Percentiles rank a stretch among this genome's conserved stretches.
Conservation (phyloP, 2,113 vertebrate species). For the Anhinga rufa region DNA sequence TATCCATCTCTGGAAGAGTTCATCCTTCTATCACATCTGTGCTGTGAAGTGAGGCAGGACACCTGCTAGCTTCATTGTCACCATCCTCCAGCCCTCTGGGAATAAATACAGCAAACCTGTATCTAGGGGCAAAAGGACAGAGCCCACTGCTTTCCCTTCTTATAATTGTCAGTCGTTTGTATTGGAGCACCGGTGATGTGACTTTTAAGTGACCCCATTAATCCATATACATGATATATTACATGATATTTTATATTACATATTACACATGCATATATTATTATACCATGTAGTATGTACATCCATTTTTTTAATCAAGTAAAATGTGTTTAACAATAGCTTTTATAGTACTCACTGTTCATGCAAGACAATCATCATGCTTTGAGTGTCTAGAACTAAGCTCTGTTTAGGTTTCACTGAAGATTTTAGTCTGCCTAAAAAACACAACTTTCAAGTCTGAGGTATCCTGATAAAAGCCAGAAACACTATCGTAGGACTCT, state of each 20-base stretch:
- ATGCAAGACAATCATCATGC: background rate
- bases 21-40: background rate
- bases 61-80: background rate
- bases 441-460: background rate
- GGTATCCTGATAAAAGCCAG: background rate
- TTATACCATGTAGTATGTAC: background rate
- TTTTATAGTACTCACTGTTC: background rate
- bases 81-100: background rate
- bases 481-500: background rate
- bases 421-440: background rate
- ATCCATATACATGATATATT: background rate
- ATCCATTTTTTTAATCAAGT: background rate
- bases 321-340: background rate
- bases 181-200: rapidly evolving
- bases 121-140: background rate
- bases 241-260: background rate
- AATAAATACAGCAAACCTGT: background rate
- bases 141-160: background rate
- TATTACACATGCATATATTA: background rate
- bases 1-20: background rate
- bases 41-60: background rate
- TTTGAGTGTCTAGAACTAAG: background rate
- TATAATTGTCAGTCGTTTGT: background rate
- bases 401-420: background rate
- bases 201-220: background rate